phyloP scores from a whole-genome alignment of 2,797 vertebrate genomes.

The Chelidonichthys spinosus region DNA sequence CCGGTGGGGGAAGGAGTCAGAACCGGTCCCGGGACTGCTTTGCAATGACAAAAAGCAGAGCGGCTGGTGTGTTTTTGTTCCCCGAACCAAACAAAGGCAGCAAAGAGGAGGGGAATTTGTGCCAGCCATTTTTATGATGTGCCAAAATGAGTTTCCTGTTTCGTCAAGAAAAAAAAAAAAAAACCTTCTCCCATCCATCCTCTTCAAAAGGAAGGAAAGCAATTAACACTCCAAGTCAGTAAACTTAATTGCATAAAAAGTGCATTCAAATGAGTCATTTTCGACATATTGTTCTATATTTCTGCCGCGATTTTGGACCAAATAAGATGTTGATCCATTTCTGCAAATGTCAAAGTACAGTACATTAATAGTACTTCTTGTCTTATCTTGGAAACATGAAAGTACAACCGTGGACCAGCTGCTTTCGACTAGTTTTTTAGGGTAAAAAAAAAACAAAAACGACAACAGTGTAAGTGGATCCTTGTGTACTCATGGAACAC shows the following conservation, averaged over 20 bases:
- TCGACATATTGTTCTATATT: slow-evolving; percentile 3
- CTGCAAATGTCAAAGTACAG: neutral
- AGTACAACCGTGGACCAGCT: neutral
- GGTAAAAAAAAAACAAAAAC: neutral
- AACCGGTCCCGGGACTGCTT: slow-evolving; percentile 1
- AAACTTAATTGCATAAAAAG: neutral
- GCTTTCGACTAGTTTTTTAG: neutral
- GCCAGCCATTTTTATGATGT: slow-evolving; percentile 25
- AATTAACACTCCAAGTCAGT: slow-evolving; percentile 12
- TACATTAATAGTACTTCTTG: neutral
- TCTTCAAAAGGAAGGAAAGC: slow-evolving; percentile 17
- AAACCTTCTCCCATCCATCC: neutral
- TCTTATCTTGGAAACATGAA: neutral
- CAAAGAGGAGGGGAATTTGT: slow-evolving; percentile 3
- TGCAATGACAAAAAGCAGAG: slow-evolving; percentile 19
- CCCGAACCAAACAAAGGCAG: slow-evolving; percentile 9
- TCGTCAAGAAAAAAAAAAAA: slow-evolving; percentile 22
- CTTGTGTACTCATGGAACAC: neutral
- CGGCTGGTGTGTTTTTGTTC: slow-evolving; percentile 23
- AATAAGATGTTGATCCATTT: neutral
- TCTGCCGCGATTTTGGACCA: neutral
- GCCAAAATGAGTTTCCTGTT: slow-evolving; percentile 26
- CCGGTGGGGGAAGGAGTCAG: slow-evolving; percentile 3
- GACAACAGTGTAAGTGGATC: neutral
- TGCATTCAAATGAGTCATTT: neutral